Base-by-base conservation (phyloP, 2,113 vertebrate genomes). In the Poecilia latipinna region DNA sequence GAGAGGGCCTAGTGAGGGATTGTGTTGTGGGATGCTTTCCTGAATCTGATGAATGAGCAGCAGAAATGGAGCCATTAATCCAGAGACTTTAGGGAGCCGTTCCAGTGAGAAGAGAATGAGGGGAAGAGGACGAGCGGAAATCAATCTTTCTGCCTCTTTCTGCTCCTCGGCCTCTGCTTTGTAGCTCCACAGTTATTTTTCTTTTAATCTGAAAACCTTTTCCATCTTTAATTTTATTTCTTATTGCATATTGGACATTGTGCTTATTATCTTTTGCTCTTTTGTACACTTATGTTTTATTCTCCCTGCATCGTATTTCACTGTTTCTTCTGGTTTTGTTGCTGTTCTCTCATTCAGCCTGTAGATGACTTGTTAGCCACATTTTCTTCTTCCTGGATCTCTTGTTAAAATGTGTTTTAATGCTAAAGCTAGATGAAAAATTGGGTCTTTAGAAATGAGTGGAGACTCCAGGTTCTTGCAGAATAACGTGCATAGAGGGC, bases 131-230 rank as follows among this genome's bases (percentile, higher is more conserved):
- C 72, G 82, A 92, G 87, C 61, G 82, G 89, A 93, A 93, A 96
- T 95, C 91, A 91, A 95, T 95, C 91, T 93, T 88, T 17, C 68
- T 68, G 83, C 80, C 83, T 86, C 79, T 87, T 77, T 48, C 29
- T 17, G 65, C 85, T 82, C 82, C 17, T 75, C 35, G 75, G 60
- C 35, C 17, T 28, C 74, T 79, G 72, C 63, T 61, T 12, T 68
- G 65, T 61, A 73, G 37, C 72, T 79, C 72, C 72, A 19, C 61
- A 66, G 22, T 39, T 70, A 1, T 29, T 63, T 77, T 65, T 66
- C 28, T 75, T 80, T 74, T 71, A 39, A 7, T 79, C 61, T 76
- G 12, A 64, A 68, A 75, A 67, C 71, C 79, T 57, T 24, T 39
- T 48, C 44, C 17, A 48, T 48, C 44, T 48, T 19, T 48, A 17